phyloP scores from a whole-genome alignment of 23 tunicate species.

The Clavelina lepadiformis region DNA sequence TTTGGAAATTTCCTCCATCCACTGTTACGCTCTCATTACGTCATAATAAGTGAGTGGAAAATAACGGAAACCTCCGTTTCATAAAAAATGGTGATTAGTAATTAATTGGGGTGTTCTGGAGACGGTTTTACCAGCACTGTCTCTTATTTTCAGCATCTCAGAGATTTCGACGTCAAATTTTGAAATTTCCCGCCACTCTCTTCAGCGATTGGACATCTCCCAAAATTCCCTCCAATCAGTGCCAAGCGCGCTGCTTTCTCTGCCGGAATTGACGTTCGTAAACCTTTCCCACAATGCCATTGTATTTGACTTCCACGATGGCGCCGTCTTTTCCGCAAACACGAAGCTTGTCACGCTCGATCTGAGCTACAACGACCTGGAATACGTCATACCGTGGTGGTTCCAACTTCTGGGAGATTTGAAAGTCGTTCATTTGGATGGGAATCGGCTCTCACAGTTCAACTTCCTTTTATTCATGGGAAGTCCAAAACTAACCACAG shows the following conservation, averaged over 20 bases:
- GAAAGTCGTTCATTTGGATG: background rate
- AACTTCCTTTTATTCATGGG: background rate
- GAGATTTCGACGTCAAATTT: background rate
- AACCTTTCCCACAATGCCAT: background rate
- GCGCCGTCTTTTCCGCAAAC: background rate
- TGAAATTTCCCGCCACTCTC: background rate
- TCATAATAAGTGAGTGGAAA: background rate
- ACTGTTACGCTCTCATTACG: background rate
- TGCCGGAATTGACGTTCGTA: background rate
- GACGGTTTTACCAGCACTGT: too few relatives aligned
- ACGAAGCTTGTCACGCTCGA: background rate
- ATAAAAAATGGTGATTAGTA: too few relatives aligned
- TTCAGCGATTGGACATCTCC: background rate
- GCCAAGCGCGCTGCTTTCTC: background rate
- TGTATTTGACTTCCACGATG: background rate
- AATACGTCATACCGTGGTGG: background rate
- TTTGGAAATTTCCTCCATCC: background rate
- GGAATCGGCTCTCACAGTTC: background rate
- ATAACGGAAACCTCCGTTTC: too few relatives aligned
- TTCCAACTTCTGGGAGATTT: background rate
- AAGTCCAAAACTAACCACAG: background rate
- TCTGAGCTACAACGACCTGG: background rate
- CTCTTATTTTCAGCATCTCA: background rate
- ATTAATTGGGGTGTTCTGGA: too few relatives aligned
- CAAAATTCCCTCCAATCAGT: background rate